A percentile compares a stretch with the other conserved stretches of the same genome.
Evolutionary conservation across 2,797 vertebrate genomes (phyloP).

Genomic region (Lateolabrax maculatus): DNA sequence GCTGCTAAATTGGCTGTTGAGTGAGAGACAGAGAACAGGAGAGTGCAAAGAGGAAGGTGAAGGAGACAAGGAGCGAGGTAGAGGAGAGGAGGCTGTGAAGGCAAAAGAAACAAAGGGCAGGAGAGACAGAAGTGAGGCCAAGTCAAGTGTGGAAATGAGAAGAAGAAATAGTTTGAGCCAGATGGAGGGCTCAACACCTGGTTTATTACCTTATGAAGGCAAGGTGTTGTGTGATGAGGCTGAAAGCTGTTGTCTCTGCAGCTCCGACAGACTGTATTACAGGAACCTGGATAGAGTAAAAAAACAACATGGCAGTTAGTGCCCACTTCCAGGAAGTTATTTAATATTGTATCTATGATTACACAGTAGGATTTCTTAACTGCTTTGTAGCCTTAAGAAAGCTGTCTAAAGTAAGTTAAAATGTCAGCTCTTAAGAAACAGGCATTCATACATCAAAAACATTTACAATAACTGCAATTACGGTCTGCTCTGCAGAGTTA

Average conservation of each 20-base stretch:
- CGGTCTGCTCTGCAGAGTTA: conserved; percentile 48
- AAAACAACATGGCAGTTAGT: background rate
- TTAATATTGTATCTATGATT: conserved; percentile 22
- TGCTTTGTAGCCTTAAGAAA: conserved; percentile 22
- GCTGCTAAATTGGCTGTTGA: conserved; percentile 45
- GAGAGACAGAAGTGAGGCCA: conserved; percentile 15
- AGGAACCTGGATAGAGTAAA: background rate
- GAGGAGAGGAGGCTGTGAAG: conserved; percentile 2
- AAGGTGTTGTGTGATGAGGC: conserved; percentile 55
- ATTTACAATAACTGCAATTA: conserved; percentile 60
- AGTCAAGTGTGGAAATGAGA: conserved; percentile 11
- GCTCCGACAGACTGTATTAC: background rate
- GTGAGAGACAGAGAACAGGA: conserved; percentile 26
- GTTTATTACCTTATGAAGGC: conserved; percentile 63
- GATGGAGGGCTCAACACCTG: conserved; percentile 45
- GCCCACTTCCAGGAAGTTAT: conserved; percentile 10
- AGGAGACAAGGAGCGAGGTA: background rate
- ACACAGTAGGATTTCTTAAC: background rate
- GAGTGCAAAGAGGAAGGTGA: conserved; percentile 7
- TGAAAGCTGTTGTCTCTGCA: conserved; percentile 37
- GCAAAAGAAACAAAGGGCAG: background rate
- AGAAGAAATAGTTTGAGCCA: conserved; percentile 30
- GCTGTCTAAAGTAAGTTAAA: conserved; percentile 43
- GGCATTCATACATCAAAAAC: conserved; percentile 35
- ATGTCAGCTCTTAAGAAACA: conserved; percentile 51